Conservation (phyloP, 2,113 vertebrate genomes). For the Cercocebus atys region DNA sequence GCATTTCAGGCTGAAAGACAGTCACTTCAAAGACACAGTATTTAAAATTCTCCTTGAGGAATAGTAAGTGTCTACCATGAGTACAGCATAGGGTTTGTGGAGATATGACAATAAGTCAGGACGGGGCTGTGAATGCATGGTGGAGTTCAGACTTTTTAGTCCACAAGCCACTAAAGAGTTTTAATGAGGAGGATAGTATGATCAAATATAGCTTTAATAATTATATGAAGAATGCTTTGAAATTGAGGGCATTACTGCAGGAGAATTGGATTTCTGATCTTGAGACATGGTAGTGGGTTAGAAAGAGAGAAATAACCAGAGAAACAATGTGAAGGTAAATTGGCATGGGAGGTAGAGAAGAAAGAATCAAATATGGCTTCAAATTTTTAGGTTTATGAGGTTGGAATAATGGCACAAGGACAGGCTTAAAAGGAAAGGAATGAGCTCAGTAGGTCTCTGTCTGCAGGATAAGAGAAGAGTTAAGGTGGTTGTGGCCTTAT, state of each 20-base stretch:
- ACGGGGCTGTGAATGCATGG: background rate
- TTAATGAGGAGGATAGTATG: background rate
- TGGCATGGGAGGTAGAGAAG: background rate
- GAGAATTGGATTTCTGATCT: background rate
- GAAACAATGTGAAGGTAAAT: background rate
- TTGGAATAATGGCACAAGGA: background rate
- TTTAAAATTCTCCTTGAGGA: background rate
- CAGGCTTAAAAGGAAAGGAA: background rate
- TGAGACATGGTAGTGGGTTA: background rate
- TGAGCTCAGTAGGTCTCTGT: background rate
- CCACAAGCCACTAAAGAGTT: background rate
- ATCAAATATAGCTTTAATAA: background rate
- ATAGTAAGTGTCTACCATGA: background rate
- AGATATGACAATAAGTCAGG: background rate
- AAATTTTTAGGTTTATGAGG: background rate
- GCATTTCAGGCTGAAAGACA: background rate
- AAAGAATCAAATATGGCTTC: background rate
- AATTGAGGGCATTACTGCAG: background rate
- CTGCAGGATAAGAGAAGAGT: background rate
- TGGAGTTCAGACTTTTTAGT: background rate
- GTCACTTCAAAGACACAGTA: background rate
- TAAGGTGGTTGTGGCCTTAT: background rate
- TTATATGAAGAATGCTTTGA: background rate
- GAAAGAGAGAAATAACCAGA: background rate
- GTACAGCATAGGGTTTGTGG: background rate